A percentile compares a stretch with the other conserved stretches of the same genome.
Evolutionary conservation across 64 coral and sea anemone genomes (phyloP).

Genomic region (Actinia tenebrosa): DNA sequence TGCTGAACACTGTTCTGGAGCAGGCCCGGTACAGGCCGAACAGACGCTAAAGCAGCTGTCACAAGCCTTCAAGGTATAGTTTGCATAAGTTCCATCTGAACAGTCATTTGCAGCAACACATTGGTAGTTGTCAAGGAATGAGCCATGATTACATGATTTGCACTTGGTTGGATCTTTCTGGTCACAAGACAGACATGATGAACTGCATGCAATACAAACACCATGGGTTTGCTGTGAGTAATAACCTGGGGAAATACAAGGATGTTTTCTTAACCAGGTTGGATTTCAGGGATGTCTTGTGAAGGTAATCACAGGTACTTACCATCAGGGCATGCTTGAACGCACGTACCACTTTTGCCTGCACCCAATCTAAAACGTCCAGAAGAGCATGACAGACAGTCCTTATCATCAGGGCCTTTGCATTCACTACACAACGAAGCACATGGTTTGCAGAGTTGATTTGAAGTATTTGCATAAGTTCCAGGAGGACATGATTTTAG

Average conservation of each 20-base stretch:
- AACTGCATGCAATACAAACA: conserved; percentile 51
- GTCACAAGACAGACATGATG: conserved; percentile 60
- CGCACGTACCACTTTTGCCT: conserved; percentile 39
- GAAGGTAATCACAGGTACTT: not conserved
- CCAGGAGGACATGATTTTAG: conserved; percentile 33
- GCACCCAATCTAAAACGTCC: conserved; percentile 40
- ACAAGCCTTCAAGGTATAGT: conserved; percentile 35
- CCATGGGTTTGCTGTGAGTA: not conserved
- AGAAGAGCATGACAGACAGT: conserved; percentile 73
- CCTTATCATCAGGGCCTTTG: conserved; percentile 28
- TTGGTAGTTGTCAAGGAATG: conserved; percentile 48
- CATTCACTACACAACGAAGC: conserved; percentile 67
- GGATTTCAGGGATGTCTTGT: too few species aligned
- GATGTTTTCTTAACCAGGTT: too few species aligned
- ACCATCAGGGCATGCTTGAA: conserved; percentile 73
- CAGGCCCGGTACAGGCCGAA: conserved; percentile 22
- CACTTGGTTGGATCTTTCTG: conserved; percentile 57
- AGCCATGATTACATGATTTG: conserved; percentile 46
- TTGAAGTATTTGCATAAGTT: conserved; percentile 52
- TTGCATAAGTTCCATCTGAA: conserved; percentile 66
- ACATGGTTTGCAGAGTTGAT: conserved; percentile 67
- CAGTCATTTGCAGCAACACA: conserved; percentile 58
- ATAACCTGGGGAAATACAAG: not conserved
- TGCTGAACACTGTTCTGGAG: conserved; percentile 30
- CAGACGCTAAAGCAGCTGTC: conserved; percentile 65